Base-by-base conservation (phyloP, 2,797 vertebrate genomes). In the Girardinus metallicus region DNA sequence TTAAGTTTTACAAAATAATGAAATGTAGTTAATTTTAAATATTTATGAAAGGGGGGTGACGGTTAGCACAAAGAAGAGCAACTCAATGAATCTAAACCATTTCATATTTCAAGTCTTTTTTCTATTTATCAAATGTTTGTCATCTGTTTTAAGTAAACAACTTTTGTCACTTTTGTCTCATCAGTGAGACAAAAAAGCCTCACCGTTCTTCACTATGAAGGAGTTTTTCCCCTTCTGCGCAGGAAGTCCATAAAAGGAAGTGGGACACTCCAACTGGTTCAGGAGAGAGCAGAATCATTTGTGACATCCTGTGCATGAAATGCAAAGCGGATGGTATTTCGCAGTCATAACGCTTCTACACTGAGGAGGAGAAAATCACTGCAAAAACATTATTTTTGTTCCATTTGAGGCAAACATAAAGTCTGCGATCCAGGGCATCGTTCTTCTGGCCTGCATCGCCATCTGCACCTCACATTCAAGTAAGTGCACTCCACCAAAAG, bases 361-460 rank as follows among this genome's bases (percentile, higher is more conserved):
- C 36, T n/a, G 39, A 70, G 1, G 12, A n/a, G 10, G 39, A 43
- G 66, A 43, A 1, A 70, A 70, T 70, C 23, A n/a, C 39, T 10
- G 26, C 66, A 41, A 70, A 6, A 43, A 70, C 4, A 2, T 7
- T n/a, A 5, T 12, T 71, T 34, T 12, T 66, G 36, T 5, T 43
- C 31, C n/a, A 41, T 26, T 16, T 12, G 71, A 78, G 72, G 78
- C 23, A 16, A 86, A 1, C 49, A 90, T 83, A 85, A 87, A 74
- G 2, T 4, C 75, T 74, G 6, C 46, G 5, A 34, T 77, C 74
- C 74, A 55, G 7, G 85, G 76, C 55, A 15, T 89, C 3, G 0
- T 89, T 44, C 36, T 91, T 49, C 78, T 92, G 80, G 47, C 46
- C 64, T 88, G 80, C n/a, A 1, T 9, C 2, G 5, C 3, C 36